Percentiles rank a stretch among this genome's conserved stretches.
Conservation (phyloP, 1,140 invertebrate species). For the Lycorma delicatula region DNA sequence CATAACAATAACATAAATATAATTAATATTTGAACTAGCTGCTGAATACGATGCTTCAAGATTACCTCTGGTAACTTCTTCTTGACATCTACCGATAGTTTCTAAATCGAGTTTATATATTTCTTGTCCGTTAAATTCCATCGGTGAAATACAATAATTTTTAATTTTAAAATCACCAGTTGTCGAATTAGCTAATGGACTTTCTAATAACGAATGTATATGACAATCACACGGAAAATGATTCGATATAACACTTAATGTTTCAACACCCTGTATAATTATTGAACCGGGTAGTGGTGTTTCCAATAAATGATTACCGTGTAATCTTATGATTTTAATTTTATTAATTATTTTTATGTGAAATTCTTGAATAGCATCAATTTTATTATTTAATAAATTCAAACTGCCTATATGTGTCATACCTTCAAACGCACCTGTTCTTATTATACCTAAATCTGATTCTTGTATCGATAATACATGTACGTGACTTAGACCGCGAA, state of each 20-base stretch:
- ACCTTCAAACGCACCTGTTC: slow-evolving; percentile 60
- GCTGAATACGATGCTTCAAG: slow-evolving; percentile 41
- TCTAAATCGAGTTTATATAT: slow-evolving; percentile 61
- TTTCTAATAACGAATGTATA: slow-evolving; percentile 59
- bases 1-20: too few species aligned
- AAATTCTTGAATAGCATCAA: slow-evolving; percentile 65
- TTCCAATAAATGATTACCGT: slow-evolving; percentile 72
- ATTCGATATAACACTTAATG: slow-evolving; percentile 58
- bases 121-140: slow-evolving; percentile 65
- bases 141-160: slow-evolving; percentile 75
- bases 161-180: slow-evolving; percentile 55
- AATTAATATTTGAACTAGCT: too few species aligned
- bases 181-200: slow-evolving; percentile 57
- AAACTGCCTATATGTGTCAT: slow-evolving; percentile 55
- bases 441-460: slow-evolving; percentile 65
- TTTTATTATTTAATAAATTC: slow-evolving; percentile 73
- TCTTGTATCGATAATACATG: slow-evolving; percentile 64
- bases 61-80: slow-evolving; percentile 54
- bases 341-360: slow-evolving; percentile 55
- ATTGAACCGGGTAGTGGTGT: slow-evolving; percentile 53
- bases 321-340: slow-evolving; percentile 57
- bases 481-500: slow-evolving; percentile 63
- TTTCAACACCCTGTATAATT: slow-evolving; percentile 53
- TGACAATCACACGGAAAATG: slow-evolving; percentile 80
- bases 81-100: slow-evolving; percentile 51